Base-by-base conservation (phyloP, 2,797 vertebrate genomes). In the Balearica regulorum region DNA sequence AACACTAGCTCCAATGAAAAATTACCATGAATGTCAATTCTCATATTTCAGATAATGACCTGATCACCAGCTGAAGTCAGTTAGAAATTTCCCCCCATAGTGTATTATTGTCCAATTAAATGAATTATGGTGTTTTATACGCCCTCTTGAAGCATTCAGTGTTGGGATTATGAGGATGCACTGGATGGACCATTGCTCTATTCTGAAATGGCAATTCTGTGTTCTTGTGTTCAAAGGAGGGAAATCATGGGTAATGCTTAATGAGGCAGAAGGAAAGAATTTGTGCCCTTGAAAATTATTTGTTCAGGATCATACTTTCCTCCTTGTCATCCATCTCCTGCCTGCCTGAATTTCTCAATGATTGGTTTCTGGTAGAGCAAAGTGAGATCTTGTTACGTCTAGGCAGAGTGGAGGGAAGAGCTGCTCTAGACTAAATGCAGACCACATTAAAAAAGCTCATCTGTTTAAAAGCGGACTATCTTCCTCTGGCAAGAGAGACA, bases 41-140 rank as follows among this genome's bases (percentile, higher is more conserved):
- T 97, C 44, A 37, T 96, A 80, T 84, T 90, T 94, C 62, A 65
- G 49, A 51, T 79, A 78, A 94, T 31, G 80, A 77, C 58, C 24
- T 55, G 65, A 87, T 91, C 72, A 43, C 16, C 65, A 83, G 64
- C 70, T 97, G 85, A 80, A 94, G 62, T 39, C 44, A 51, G 71
- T 57, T 83, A 85, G 68, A 75, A 89, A 93, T 79, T 82, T 94
- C 8, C 33, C 94, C 69, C 62, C 22, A 11, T 29, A 46, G 85
- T 78, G 41, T 29, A 33, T 62, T 94, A 75, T 39, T 96, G 82
- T 71, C 76, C 85, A 94, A 11, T 93, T 92, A 83, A 53, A 26
- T 49, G 49, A n/a, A 14, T 83, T 55, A 66, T 16, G 26, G 46
- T 31, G 10, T 28, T 96, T 96, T 80, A 10, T 66, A 29, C 43